Evolutionary conservation across 1,140 invertebrate genomes (phyloP).

Genomic region (Brachionus sp.): DNA sequence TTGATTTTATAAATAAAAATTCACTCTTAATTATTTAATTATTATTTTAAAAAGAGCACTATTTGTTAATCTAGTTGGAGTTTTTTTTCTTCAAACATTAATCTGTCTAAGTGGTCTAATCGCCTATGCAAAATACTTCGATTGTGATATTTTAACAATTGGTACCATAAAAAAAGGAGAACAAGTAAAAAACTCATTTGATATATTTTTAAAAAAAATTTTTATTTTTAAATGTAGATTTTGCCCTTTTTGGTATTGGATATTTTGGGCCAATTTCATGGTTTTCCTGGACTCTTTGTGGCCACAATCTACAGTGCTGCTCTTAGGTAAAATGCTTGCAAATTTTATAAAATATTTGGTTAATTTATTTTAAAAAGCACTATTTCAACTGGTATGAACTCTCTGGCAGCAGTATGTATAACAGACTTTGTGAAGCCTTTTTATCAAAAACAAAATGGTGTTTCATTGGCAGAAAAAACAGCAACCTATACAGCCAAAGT

Average conservation of each 20-base stretch:
- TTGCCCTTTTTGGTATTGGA: slow-evolving; percentile 78
- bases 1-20: not conserved
- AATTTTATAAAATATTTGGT: not conserved
- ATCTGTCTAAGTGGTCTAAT: slow-evolving; percentile 43
- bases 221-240: slow-evolving; percentile 54
- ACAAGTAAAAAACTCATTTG: slow-evolving; percentile 55
- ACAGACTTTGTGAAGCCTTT: slow-evolving; percentile 66
- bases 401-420: slow-evolving; percentile 79
- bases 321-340: slow-evolving; percentile 65
- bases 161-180: slow-evolving; percentile 32
- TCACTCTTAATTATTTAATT: slow-evolving; percentile 63
- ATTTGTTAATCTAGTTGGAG: slow-evolving; percentile 82
- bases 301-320: slow-evolving; percentile 80
- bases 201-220: not conserved
- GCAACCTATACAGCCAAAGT: not conserved
- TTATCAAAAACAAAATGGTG: not conserved
- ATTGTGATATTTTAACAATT: slow-evolving; percentile 47
- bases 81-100: slow-evolving; percentile 60
- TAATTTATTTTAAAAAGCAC: slow-evolving; percentile 65
- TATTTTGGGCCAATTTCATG: slow-evolving; percentile 68
- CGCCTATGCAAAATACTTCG: slow-evolving; percentile 46
- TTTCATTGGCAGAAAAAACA: not conserved
- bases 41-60: slow-evolving; percentile 66
- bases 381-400: slow-evolving; percentile 83
- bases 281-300: slow-evolving; percentile 81